These are phyloP conservation scores for Saccopteryx leptura DNA, from an alignment of 2,113 vertebrate genomes.

Conservation along the genomic window DNA sequence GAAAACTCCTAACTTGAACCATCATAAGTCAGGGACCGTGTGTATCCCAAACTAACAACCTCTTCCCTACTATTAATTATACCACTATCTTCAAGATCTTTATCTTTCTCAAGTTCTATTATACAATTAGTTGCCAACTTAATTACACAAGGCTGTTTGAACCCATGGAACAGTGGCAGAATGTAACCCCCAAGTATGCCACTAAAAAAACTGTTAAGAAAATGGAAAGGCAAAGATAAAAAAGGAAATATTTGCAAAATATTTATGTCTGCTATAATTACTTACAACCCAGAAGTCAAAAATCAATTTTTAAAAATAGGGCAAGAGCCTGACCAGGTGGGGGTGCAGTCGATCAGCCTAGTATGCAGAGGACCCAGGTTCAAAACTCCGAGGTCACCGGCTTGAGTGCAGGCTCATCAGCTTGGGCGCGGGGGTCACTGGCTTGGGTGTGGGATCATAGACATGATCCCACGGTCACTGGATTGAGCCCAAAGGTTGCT, in stretches of 20 bases:
- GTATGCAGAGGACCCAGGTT: too few species aligned
- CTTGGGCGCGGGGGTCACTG: too few species aligned
- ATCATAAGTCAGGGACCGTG: neutral
- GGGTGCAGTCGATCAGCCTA: too few species aligned
- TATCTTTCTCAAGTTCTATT: neutral
- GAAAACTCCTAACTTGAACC: neutral
- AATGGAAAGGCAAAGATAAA: slow-evolving; percentile 1
- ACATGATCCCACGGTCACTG: too few species aligned
- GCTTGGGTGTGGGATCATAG: too few species aligned
- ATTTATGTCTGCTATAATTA: neutral
- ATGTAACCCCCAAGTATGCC: neutral
- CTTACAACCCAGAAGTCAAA: neutral
- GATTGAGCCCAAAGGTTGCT: too few species aligned
- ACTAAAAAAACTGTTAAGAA: slow-evolving; percentile 23
- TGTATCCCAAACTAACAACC: neutral
- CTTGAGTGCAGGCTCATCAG: too few species aligned
- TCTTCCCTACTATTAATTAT: neutral
- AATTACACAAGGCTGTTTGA: neutral
- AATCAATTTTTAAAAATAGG: neutral
- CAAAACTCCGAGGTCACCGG: too few species aligned
- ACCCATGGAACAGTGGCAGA: neutral
- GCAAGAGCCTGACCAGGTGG: too few species aligned
- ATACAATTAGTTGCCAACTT: neutral
- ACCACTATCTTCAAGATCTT: neutral
- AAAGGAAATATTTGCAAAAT: slow-evolving; percentile 5